A percentile compares a stretch with the other conserved stretches of the same genome.
Evolutionary conservation across 2,888 invertebrate species (phyloP).

Genomic region (Erebia palarica): DNA sequence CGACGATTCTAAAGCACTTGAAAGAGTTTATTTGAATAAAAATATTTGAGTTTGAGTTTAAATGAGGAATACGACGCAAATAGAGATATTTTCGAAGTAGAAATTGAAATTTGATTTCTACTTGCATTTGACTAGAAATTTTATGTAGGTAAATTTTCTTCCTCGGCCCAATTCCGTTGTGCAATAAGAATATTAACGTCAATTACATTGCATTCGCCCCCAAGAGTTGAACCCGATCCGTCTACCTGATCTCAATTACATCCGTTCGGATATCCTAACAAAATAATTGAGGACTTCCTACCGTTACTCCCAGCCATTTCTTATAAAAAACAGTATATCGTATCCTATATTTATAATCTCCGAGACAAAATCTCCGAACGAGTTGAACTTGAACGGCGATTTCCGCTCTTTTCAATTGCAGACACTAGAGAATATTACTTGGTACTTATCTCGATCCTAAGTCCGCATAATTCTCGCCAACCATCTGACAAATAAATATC

Average conservation of each 20-base stretch:
- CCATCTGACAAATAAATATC: constrained; percentile 17
- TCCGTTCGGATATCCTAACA: constrained; percentile 73
- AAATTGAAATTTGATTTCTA: too few relatives aligned
- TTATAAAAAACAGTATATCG: constrained; percentile 52
- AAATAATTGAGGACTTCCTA: constrained; percentile 75
- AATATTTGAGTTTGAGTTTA: too few relatives aligned
- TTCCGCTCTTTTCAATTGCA: constrained; percentile 60
- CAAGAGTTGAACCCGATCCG: constrained; percentile 41
- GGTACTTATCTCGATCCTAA: constrained; percentile 23
- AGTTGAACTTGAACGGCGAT: constrained; percentile 64
- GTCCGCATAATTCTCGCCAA: constrained; percentile 22
- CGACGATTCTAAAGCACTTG: too few relatives aligned
- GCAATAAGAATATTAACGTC: constrained; percentile 27
- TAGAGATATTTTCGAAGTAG: too few relatives aligned
- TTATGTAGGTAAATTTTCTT: not conserved
- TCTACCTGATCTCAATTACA: constrained; percentile 66
- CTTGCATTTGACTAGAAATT: too few relatives aligned
- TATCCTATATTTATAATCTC: constrained; percentile 69
- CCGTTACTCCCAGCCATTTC: constrained; percentile 60
- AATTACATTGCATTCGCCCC: constrained; percentile 29
- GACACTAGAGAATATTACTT: constrained; percentile 26
- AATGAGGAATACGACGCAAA: too few relatives aligned
- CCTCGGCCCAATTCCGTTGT: constrained; percentile 12
- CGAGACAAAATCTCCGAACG: constrained; percentile 61
- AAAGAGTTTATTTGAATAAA: too few relatives aligned